Evolutionary conservation across 2,797 vertebrate species (phyloP).

Genomic region (Monodelphis domestica): DNA sequence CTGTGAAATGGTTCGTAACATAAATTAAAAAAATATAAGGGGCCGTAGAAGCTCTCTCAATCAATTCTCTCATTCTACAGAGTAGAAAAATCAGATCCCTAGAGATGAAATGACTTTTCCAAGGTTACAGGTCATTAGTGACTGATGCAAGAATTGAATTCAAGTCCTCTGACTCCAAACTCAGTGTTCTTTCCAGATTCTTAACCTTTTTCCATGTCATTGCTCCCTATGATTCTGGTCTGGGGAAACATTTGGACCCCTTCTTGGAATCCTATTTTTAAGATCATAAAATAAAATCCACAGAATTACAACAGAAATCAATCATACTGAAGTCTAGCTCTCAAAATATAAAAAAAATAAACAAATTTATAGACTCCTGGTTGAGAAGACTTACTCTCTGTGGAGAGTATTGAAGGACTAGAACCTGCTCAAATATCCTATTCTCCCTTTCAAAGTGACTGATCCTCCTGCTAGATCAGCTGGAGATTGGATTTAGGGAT

Average conservation of each 20-base stretch:
- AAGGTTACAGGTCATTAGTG: neutral
- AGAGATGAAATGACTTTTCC: neutral
- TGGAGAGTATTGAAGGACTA: neutral
- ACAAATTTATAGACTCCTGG: neutral
- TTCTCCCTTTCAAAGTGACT: neutral
- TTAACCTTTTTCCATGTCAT: neutral
- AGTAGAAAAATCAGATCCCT: neutral
- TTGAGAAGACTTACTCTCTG: neutral
- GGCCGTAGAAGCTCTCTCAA: neutral
- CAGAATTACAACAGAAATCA: neutral
- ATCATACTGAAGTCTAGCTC: neutral
- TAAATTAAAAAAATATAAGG: neutral
- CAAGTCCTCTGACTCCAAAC: neutral
- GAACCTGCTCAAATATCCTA: neutral
- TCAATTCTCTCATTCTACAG: neutral
- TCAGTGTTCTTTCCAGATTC: neutral
- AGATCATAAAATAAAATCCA: neutral
- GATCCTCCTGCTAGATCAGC: neutral
- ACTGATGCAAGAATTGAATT: neutral
- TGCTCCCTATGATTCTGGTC: neutral
- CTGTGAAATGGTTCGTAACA: neutral
- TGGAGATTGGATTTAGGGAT: neutral
- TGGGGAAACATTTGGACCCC: too few relatives aligned
- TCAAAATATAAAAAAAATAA: too few relatives aligned
- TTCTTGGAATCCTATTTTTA: neutral